phyloP scores from a whole-genome alignment of 1,140 invertebrate genomes.

The Stegodyphus mimosarum region DNA sequence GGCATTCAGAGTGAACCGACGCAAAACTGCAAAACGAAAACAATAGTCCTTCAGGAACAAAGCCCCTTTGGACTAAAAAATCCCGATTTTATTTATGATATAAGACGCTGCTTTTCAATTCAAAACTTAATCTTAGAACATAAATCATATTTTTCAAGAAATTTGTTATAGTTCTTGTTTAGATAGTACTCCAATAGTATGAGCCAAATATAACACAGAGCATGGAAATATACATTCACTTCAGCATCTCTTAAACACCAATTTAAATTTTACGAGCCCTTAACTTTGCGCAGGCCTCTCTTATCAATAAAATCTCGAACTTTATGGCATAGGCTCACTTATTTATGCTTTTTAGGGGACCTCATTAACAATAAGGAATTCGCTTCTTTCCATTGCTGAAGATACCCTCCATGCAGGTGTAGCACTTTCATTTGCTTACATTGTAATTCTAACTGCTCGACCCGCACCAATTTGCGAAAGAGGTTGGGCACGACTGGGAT shows the following conservation, averaged over 20 bases:
- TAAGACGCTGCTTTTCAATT: no score
- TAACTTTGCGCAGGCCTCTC: neutral
- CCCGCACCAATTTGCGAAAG: constrained; percentile 35
- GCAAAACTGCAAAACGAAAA: no score
- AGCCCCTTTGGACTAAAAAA: no score
- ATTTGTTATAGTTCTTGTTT: no score
- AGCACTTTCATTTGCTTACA: constrained; percentile 7
- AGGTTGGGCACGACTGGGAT: constrained; percentile 14
- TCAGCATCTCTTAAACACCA: neutral
- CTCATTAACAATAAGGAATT: neutral
- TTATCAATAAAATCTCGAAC: constrained; percentile 28
- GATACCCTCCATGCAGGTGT: neutral
- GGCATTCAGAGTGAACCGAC: no score
- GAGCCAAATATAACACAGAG: no score
- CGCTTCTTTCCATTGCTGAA: neutral
- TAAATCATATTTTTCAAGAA: no score
- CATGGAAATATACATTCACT: neutral
- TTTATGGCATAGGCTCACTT: constrained; percentile 17
- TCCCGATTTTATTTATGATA: no score
- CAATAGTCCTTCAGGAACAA: no score
- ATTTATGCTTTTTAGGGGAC: neutral
- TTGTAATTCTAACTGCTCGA: constrained; percentile 24
- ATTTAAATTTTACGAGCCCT: constrained; percentile 39
- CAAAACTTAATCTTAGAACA: no score
- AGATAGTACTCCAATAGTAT: no score